Evolutionary conservation across 2,113 vertebrate genomes (phyloP).

Genomic region (Rhadina sibilatrix): DNA sequence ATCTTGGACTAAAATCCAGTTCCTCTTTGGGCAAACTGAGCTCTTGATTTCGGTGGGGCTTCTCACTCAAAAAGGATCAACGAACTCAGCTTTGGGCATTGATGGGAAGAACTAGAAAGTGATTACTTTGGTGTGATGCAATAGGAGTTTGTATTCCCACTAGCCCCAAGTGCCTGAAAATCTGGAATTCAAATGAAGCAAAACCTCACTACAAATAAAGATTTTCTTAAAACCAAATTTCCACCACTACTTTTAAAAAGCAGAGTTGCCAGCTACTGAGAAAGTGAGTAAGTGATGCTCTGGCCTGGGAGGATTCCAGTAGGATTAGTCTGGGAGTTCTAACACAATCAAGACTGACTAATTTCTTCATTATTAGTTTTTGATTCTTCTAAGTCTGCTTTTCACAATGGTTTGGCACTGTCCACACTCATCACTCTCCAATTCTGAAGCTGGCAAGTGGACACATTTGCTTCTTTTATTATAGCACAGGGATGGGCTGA

Average conservation of each 20-base stretch:
- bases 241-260: neutral
- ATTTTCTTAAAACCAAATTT: conserved; percentile 4
- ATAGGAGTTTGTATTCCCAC: neutral
- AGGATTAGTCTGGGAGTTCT: neutral
- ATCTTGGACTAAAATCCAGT: neutral
- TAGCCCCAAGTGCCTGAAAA: neutral
- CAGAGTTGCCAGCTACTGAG: conserved; percentile 19
- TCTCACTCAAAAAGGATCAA: neutral
- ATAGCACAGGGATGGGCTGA: neutral
- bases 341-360: neutral
- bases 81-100: neutral
- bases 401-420: conserved; percentile 20
- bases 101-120: neutral
- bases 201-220: neutral
- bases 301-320: neutral
- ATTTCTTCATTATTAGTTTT: conserved; percentile 26
- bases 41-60: neutral
- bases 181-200: neutral
- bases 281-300: neutral
- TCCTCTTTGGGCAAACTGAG: neutral
- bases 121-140: neutral
- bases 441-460: neutral
- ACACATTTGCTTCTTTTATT: neutral
- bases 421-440: neutral
- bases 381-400: conserved; percentile 16